Evolutionary conservation across 2,113 vertebrate genomes (phyloP), one percentile per base, ranked within the genome.

Genomic region (Triplophysa rosa): DNA sequence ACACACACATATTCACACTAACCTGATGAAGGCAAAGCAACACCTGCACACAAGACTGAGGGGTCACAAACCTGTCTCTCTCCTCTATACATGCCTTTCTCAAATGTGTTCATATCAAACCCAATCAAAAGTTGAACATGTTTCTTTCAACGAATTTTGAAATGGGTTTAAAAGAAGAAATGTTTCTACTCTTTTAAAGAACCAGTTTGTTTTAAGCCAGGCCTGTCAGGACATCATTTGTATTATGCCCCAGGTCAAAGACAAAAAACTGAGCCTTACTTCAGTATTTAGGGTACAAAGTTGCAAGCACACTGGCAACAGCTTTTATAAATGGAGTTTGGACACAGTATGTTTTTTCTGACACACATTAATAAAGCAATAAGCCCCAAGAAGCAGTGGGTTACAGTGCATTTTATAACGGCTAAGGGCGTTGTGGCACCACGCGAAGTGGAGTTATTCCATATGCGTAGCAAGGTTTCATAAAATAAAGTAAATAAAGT

Each of bases 1-100:
- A 49, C 58, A 5, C 63, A 66, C 24, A 80, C 63, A 66, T 16
- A 67, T 37, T 67, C 19, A 42, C 19, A 63, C 54, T 8, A 69
- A 61, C 24, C 19, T 47, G 59, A 2, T 77, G 14, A 37, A 45
- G 47, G 62, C 61, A 65, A 70, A 62, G 37, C 23, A 13, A 59
- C 67, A 78, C 21, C 23, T 47, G 37, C 67, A 29, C 19, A 42
- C 3, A 3, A 78, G 2, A n/a, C 10, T 71, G 33, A 40, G 54
- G 69, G 23, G 52, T 9, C 70, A 65, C 7, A 77, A 19, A 76
- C 13, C 7, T 40, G 9, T 17, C 19, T n/a, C 40, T 8, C 8
- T n/a, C 23, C 21, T 26, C 19, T 29, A 4, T 10, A 42, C 40
- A 10, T 56, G 1, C 29, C 29, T 76, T 24, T 69, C 56, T 70